These are phyloP conservation scores for Psephotus haematonotus DNA, from an alignment of 2,113 vertebrate species.

Conservation along the genomic window DNA sequence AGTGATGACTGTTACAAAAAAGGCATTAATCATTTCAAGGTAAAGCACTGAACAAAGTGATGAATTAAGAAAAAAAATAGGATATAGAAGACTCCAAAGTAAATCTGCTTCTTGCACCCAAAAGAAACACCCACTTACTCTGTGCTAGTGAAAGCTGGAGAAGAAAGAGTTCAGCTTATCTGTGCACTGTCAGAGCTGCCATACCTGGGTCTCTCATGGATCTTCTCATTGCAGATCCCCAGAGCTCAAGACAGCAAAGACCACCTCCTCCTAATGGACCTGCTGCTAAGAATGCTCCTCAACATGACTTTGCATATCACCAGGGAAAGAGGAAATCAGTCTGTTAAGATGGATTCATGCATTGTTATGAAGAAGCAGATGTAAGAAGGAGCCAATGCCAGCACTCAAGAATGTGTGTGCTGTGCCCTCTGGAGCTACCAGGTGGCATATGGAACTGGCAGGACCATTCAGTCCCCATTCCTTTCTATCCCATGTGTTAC, in stretches of 20 bases:
- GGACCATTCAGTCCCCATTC: background rate
- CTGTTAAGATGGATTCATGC: background rate
- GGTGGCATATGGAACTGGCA: background rate
- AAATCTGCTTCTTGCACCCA: background rate
- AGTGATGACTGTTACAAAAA: background rate
- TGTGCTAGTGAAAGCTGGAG: background rate
- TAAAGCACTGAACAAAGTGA: background rate
- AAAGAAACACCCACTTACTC: background rate
- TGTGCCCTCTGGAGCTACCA: background rate
- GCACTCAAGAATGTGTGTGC: accelerated
- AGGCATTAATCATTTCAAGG: background rate
- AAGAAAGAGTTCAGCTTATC: background rate
- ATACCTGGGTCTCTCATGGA: background rate
- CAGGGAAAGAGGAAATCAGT: background rate
- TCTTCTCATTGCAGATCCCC: background rate
- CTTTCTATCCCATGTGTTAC: accelerated
- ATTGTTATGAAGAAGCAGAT: background rate
- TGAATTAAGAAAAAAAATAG: background rate
- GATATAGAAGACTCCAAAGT: background rate
- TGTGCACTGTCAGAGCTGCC: accelerated
- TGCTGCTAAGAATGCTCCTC: background rate
- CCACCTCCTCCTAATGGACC: background rate
- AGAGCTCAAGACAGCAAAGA: background rate
- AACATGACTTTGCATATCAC: background rate
- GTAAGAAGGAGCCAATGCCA: background rate